Percentiles rank a stretch among this genome's conserved stretches.
Evolutionary conservation across 2,888 invertebrate species (phyloP).

Genomic region (Drosophila fungiperda): DNA sequence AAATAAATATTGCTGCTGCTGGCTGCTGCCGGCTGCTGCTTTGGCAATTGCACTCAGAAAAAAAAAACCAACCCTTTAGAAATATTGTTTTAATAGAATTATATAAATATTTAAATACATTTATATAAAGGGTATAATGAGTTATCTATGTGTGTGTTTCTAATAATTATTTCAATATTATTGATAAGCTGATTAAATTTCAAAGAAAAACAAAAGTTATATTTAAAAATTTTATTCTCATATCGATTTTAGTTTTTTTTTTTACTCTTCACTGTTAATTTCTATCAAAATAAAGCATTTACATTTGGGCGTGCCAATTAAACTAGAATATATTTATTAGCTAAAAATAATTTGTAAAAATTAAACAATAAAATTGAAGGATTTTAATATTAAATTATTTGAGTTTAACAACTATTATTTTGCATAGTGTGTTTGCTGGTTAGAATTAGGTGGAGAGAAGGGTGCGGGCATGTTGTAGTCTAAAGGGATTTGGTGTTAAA

Average conservation of each 20-base stretch:
- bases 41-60: not conserved
- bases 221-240: not conserved
- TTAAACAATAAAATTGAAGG: not conserved
- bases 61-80: not conserved
- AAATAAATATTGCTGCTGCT: conserved; percentile 66
- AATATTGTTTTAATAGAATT: not conserved
- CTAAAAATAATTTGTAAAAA: not conserved
- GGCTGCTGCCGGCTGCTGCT: not conserved
- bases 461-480: conserved; percentile 24
- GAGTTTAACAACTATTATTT: not conserved
- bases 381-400: no score
- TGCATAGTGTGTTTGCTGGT: not conserved
- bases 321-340: not conserved
- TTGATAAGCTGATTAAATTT: no score
- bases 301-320: not conserved
- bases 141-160: no score
- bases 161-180: no score
- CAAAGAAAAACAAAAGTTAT: no score
- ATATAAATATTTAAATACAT: not conserved
- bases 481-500: conserved; percentile 71
- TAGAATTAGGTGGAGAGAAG: not conserved
- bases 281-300: no score
- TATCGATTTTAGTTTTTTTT: not conserved
- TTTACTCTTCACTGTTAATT: no score
- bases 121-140: no score